A percentile compares a stretch with the other conserved stretches of the same genome.
phyloP scores from a whole-genome alignment of 2,797 vertebrate species.

The Sparidentex hasta region DNA sequence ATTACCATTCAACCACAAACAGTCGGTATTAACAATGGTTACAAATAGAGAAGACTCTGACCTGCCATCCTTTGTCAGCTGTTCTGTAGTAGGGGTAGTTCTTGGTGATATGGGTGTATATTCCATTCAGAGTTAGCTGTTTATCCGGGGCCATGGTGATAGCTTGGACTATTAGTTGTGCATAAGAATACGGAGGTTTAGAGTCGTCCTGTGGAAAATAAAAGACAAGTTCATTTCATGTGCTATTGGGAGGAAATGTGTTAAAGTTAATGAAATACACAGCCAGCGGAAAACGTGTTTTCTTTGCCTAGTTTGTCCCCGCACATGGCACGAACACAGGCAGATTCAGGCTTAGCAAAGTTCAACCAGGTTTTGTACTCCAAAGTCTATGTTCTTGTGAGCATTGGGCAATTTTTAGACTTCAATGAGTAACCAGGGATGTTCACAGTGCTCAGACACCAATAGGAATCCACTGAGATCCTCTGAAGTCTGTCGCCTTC shows the following conservation, averaged over 20 bases:
- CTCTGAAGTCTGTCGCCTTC: conserved; percentile 28
- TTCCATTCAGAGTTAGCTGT: conserved; percentile 97
- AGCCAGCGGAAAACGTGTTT: not conserved
- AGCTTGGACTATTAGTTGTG: conserved; percentile 98
- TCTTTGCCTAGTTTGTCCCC: not conserved
- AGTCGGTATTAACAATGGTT: not conserved
- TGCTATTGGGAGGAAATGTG: not conserved
- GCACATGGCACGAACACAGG: not conserved
- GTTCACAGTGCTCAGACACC: conserved; percentile 6
- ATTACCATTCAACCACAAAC: not conserved
- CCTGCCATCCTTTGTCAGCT: conserved; percentile 99
- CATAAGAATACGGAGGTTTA: conserved; percentile 98
- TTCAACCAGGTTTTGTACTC: conserved; percentile 38
- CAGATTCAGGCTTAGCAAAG: not conserved
- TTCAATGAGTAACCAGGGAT: conserved; percentile 58
- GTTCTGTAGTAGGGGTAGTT: conserved; percentile 99
- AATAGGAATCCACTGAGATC: conserved; percentile 2
- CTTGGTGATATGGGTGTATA: conserved; percentile 99
- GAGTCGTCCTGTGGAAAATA: conserved; percentile 90
- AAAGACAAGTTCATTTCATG: conserved; percentile 3
- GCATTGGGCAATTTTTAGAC: conserved; percentile 62
- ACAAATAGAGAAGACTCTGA: conserved; percentile 64
- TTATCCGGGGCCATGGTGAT: conserved; percentile 97
- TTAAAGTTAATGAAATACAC: not conserved
- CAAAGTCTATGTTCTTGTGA: conserved; percentile 56